Conservation (phyloP, 1,140 invertebrate genomes). For the Pseudomyrmex dendroicus region DNA sequence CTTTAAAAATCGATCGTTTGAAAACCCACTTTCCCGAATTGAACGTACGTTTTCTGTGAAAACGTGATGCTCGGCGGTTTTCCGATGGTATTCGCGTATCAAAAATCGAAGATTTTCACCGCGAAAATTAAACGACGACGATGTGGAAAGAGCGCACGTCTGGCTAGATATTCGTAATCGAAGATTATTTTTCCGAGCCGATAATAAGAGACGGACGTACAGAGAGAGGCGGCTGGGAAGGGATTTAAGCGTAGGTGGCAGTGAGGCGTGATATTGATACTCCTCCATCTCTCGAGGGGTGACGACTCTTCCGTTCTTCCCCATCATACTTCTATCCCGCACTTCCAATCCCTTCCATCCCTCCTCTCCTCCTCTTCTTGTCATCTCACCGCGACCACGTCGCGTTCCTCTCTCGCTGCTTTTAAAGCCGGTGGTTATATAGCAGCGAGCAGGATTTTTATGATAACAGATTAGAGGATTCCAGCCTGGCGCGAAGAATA, state of each 20-base stretch:
- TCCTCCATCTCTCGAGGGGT: conserved; percentile 77
- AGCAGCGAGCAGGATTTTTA: conserved; percentile 77
- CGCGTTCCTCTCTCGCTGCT: conserved; percentile 30
- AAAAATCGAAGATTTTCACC: conserved; percentile 45
- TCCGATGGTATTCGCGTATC: conserved; percentile 43
- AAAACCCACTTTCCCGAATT: background rate
- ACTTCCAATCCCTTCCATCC: background rate
- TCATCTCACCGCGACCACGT: background rate
- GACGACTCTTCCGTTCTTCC: conserved; percentile 70
- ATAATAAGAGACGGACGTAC: conserved; percentile 75
- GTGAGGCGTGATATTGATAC: conserved; percentile 81
- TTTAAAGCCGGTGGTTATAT: conserved; percentile 60
- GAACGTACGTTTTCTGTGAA: conserved; percentile 25
- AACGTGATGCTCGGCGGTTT: conserved; percentile 26
- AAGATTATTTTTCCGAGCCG: conserved; percentile 78
- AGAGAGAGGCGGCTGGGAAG: conserved; percentile 51
- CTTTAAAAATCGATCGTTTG: conserved; percentile 20
- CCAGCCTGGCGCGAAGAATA: conserved; percentile 62
- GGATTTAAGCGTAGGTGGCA: conserved; percentile 72
- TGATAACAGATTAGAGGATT: conserved; percentile 77
- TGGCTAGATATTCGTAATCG: conserved; percentile 68
- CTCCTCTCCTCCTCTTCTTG: conserved; percentile 1
- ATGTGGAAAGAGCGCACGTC: conserved; percentile 13
- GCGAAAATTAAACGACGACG: conserved; percentile 62
- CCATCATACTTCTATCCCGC: conserved; percentile 49